A percentile compares a stretch with the other conserved stretches of the same genome.
Conservation (phyloP, 1,140 invertebrate species). For the Plodia interpunctella region DNA sequence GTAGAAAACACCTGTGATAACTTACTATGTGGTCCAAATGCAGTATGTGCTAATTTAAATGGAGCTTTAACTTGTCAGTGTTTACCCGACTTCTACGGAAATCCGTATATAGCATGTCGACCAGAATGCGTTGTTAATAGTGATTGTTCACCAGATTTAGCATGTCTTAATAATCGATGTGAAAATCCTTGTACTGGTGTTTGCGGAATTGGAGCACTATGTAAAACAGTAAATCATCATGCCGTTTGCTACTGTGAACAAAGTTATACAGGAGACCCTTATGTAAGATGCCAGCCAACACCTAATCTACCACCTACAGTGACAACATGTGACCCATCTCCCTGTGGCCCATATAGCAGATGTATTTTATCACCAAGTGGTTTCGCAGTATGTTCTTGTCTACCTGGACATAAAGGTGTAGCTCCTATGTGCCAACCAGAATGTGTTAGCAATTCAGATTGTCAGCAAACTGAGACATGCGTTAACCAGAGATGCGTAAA, state of each 20-base stretch:
- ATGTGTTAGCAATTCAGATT: conserved; percentile 88
- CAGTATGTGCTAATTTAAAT: conserved; percentile 81
- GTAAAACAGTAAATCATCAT: conserved; percentile 86
- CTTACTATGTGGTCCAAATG: conserved; percentile 85
- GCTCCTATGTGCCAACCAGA: conserved; percentile 89
- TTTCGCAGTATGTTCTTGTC: conserved; percentile 87
- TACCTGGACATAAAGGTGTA: conserved; percentile 86
- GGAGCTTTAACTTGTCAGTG: conserved; percentile 81
- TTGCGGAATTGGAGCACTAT: conserved; percentile 87
- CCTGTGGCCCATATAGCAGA: conserved; percentile 87
- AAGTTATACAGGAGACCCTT: conserved; percentile 87
- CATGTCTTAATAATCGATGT: conserved; percentile 89
- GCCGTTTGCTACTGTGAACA: conserved; percentile 87
- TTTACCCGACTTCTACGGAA: conserved; percentile 82
- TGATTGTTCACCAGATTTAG: conserved; percentile 82
- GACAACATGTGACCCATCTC: conserved; percentile 84
- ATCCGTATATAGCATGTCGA: conserved; percentile 85
- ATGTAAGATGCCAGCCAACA: conserved; percentile 82
- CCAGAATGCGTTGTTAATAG: conserved; percentile 89
- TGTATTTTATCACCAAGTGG: conserved; percentile 84
- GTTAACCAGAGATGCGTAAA: conserved; percentile 87
- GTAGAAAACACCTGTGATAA: conserved; percentile 80
- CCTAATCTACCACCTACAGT: conserved; percentile 58
- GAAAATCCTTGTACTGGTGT: conserved; percentile 86
- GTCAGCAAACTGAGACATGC: conserved; percentile 85